These are phyloP conservation scores for Cryptocephalus primarius DNA, from an alignment of 2,888 invertebrate species.

Conservation along the genomic window DNA sequence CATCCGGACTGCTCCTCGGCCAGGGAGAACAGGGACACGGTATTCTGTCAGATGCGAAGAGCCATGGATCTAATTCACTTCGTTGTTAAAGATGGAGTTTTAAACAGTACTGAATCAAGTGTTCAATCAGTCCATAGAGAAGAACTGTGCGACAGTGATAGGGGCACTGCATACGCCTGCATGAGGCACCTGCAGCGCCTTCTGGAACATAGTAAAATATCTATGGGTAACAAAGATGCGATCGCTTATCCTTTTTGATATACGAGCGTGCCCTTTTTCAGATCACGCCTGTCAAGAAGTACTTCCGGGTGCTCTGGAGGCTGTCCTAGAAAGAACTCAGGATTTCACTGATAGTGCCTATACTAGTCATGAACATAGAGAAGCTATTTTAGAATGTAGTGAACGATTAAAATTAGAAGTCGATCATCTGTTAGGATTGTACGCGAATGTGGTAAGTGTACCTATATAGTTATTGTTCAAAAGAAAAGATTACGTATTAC, in stretches of 20 bases:
- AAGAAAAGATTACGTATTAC: not conserved
- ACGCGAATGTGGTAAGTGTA: constrained; percentile 66
- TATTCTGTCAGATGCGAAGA: constrained; percentile 94
- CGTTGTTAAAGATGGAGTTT: constrained; percentile 92
- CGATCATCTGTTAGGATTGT: constrained; percentile 78
- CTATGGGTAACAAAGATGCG: constrained; percentile 34
- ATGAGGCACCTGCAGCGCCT: constrained; percentile 76
- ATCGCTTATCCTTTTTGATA: not conserved
- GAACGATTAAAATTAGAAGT: constrained; percentile 87
- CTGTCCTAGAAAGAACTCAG: constrained; percentile 87
- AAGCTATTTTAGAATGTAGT: constrained; percentile 78
- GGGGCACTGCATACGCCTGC: constrained; percentile 68
- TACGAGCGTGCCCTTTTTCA: constrained; percentile 13
- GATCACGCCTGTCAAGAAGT: constrained; percentile 55
- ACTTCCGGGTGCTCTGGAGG: constrained; percentile 76
- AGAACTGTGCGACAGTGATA: constrained; percentile 48
- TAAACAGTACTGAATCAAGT: constrained; percentile 38
- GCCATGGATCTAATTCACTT: constrained; percentile 97
- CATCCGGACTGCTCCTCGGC: constrained; percentile 92
- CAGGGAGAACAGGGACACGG: constrained; percentile 91
- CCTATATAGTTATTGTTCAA: not conserved
- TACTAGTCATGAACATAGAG: constrained; percentile 92
- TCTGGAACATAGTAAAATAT: constrained; percentile 77
- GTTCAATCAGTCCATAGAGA: constrained; percentile 38
- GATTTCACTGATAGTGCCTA: constrained; percentile 99